Conservation (phyloP, 2,888 invertebrate species). For the Trileptium ribeirensis region DNA sequence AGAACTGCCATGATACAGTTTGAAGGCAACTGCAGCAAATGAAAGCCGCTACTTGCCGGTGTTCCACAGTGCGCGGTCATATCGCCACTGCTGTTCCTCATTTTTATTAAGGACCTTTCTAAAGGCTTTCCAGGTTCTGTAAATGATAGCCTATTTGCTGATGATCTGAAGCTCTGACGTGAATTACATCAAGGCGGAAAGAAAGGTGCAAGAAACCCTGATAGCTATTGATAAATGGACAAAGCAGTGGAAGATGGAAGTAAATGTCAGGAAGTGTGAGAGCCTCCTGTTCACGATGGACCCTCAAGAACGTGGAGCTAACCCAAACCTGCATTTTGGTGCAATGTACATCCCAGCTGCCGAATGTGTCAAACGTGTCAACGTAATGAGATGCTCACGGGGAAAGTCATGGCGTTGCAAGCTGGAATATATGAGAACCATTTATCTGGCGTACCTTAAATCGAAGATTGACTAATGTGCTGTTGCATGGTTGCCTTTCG, state of each 20-base stretch:
- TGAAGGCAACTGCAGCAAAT: not conserved
- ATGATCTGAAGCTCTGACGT: not conserved
- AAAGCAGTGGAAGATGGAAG: not conserved
- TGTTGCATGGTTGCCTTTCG: not conserved
- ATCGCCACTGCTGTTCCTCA: not conserved
- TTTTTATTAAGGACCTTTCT: not conserved
- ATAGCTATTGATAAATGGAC: not conserved
- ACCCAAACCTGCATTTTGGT: not conserved
- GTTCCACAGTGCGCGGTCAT: not conserved
- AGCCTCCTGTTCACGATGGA: not conserved
- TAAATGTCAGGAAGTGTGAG: slow-evolving; percentile 2
- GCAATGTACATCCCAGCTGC: not conserved
- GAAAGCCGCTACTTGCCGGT: not conserved
- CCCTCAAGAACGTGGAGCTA: not conserved
- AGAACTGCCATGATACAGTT: not conserved
- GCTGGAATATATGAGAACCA: not conserved
- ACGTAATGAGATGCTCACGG: not conserved
- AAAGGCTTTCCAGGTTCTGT: not conserved
- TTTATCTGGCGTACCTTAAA: not conserved
- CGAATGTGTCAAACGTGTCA: not conserved
- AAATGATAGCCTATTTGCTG: not conserved
- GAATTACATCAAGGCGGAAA: not conserved
- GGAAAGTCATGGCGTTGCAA: not conserved
- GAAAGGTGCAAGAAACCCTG: not conserved
- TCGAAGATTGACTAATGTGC: not conserved